Evolutionary conservation across 2,888 invertebrate species (phyloP).

Genomic region (Pristionchus exspectatus): DNA sequence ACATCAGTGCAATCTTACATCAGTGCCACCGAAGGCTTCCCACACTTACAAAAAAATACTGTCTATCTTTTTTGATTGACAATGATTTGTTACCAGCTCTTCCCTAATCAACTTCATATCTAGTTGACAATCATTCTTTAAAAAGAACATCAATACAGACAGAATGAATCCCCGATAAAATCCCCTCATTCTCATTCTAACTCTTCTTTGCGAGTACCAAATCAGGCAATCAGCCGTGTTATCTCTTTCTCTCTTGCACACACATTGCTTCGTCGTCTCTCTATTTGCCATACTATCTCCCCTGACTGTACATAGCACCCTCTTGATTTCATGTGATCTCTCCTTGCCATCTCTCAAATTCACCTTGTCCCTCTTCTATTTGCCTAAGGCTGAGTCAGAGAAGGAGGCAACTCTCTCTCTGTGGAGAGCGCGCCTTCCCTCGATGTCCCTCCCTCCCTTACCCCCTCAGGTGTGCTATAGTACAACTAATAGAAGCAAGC

Average conservation of each 20-base stretch:
- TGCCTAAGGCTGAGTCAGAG: conserved; percentile 23
- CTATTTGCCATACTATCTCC: conserved; percentile 14
- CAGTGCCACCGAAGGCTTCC: too few species aligned
- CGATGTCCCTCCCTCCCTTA: background rate
- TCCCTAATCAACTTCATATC: too few species aligned
- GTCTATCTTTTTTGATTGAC: too few species aligned
- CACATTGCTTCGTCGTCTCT: conserved; percentile 6
- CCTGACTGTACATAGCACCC: background rate
- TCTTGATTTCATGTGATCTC: background rate
- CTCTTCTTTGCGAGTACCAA: background rate
- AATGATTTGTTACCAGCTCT: too few species aligned
- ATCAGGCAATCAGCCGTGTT: conserved; percentile 47
- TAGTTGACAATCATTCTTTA: too few species aligned
- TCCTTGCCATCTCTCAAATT: conserved; percentile 6
- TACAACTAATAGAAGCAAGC: conserved; percentile 33
- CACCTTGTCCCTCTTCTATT: background rate
- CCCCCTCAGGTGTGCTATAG: conserved; percentile 47
- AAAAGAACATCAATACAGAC: too few species aligned
- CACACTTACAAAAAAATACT: too few species aligned
- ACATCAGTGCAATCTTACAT: too few species aligned
- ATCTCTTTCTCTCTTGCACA: conserved; percentile 15
- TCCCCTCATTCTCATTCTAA: background rate
- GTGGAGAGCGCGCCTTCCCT: conserved; percentile 18
- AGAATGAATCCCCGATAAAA: too few species aligned
- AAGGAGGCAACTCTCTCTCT: conserved; percentile 3